Base-by-base conservation (phyloP, 1,140 invertebrate genomes). In the Forficula auricularia region DNA sequence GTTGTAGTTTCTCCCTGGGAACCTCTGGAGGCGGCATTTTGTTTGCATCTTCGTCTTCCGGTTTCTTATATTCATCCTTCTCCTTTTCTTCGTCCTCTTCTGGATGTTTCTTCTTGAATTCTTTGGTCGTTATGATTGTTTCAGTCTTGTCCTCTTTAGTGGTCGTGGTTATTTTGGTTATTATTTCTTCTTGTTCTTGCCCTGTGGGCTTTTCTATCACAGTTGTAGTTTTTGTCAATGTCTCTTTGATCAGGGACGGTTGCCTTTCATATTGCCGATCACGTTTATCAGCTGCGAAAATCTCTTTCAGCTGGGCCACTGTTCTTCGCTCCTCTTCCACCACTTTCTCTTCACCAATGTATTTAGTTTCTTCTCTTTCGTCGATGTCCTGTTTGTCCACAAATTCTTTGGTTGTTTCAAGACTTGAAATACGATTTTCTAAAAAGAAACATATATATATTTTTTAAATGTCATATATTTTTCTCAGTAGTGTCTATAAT, bases 281-380 rank as follows among this genome's bases (percentile, higher is more conserved):
- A 14, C 44, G 44, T 27, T 42, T 46, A 36, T 46, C 44, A 14
- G 27, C 34, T 15, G 44, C 44, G 22, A 46, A 46, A 18, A 46
- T 46, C 10, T 46, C 39, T 27, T 46, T 46, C 6, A 46, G 30
- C 14, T 46, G 39, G n/a, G 44, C 38, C 13, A 46, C 44, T 15
- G 44, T 30, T n/a, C 27, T 31, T 12, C 40, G 19, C 10, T 66
- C 60, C 44, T 71, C 65, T 48, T 72, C 65, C 2, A 77, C 60
- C 18, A 68, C 69, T 52, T 79, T 80, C 50, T 79, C 77, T 57
- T 81, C 77, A 15, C 74, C 76, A 6, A 74, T 77, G 53, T 79
- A 79, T 55, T 79, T 79, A 27, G 68, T 66, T 60, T 77, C 72
- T 53, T 77, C 70, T 50, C 68, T 63, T 57, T 75, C 68, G 33